Evolutionary conservation across 2,113 vertebrate species (phyloP).

Genomic region (Taxidea taxus): DNA sequence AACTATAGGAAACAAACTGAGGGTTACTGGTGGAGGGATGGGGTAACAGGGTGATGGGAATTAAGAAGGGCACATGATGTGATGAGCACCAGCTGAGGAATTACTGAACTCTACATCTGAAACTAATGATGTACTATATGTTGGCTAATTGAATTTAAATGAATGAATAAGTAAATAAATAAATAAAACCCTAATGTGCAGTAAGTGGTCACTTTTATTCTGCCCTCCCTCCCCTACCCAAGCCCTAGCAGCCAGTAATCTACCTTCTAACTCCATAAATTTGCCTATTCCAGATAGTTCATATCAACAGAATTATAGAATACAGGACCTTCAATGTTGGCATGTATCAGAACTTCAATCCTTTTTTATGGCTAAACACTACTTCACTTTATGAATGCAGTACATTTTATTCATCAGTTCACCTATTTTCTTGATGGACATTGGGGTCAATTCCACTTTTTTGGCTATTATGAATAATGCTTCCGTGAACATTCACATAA

Average conservation of each 20-base stretch:
- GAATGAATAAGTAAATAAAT: neutral
- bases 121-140: neutral
- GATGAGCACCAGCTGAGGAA: neutral
- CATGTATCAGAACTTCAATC: neutral
- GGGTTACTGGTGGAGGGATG: neutral
- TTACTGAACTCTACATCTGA: neutral
- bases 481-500: neutral
- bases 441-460: neutral
- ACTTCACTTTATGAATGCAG: neutral
- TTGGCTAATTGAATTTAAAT: neutral
- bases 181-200: neutral
- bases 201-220: neutral
- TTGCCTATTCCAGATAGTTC: neutral
- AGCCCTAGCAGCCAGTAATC: neutral
- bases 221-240: neutral
- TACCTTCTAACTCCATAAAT: neutral
- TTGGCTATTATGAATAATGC: neutral
- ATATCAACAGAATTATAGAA: neutral
- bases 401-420: neutral
- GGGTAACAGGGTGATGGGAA: neutral
- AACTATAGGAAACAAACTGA: neutral
- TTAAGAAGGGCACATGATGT: neutral
- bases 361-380: neutral
- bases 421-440: neutral
- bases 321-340: neutral